Evolutionary conservation across 2,113 vertebrate genomes (phyloP), one percentile per base, ranked within the genome.

Genomic region (Thamnaconus septentrionalis): DNA sequence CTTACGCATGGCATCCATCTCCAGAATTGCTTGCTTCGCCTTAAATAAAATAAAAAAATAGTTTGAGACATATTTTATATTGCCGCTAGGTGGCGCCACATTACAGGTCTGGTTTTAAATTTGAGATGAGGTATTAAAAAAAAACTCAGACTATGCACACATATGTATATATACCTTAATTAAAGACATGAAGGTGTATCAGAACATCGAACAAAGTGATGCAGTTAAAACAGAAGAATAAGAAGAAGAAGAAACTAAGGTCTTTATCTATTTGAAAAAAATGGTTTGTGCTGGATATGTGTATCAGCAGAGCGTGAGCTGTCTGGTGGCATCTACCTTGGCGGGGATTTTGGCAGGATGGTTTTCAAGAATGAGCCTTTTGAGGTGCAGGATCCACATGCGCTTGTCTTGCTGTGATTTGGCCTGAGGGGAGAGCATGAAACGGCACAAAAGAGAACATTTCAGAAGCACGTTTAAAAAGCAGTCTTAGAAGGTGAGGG

Each of bases 1-100:
- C 96, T 98, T 93, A 99, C 96, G 91, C 75, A 94, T 92, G 42
- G 94, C 94, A 87, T 99, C 97, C 96, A 98, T 98, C 86, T 98
- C 96, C 39, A 99, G 87, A 92, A 99, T 97, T 40, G 96, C 97
- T 89, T 98, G 95, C 67, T 99, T 98, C 74, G 97, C 97, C 97
- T 98, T 82, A 18, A 93, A 93, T 51, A 5, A 54, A 57, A 66
- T 18, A 71, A 46, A 12, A 6, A n/a, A 43, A 3, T 18, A 41
- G 7, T 1, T 5, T 44, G 3, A 44, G 6, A 5, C 0, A 43
- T 3, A 5, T 0, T 31, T 31, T 31, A 8, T 5, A 66, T 54
- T 6, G 47, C 48, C 94, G 92, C 89, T 76, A 93, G 93, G 68
- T 3, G 93, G 80, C 83, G 75, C 3, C 52, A 71, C n/a, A 73